A percentile compares a stretch with the other conserved stretches of the same genome.
phyloP scores from a whole-genome alignment of 2,888 invertebrate genomes.

The Dicranocentrus wangi region DNA sequence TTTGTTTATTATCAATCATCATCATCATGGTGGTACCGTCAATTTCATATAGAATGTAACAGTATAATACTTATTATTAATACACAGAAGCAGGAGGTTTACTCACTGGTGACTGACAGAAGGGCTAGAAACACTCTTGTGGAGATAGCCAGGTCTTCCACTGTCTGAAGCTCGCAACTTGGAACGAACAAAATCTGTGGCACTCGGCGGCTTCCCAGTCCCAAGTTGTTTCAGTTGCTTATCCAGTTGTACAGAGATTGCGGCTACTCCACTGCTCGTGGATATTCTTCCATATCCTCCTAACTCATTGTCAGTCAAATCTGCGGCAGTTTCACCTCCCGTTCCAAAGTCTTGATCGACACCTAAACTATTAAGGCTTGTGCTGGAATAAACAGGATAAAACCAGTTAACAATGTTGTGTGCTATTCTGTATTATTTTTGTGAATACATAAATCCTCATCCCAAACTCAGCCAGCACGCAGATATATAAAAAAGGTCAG shows the following conservation, averaged over 20 bases:
- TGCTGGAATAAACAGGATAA: slow-evolving; percentile 56
- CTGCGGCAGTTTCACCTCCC: slow-evolving; percentile 31
- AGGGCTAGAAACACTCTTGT: slow-evolving; percentile 72
- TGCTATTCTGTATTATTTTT: not conserved
- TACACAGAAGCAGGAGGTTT: not conserved
- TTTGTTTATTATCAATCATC: not conserved
- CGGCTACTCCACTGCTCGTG: slow-evolving; percentile 45
- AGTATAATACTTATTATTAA: too few species aligned
- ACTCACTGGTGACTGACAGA: slow-evolving; percentile 71
- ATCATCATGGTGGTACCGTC: slow-evolving; percentile 2
- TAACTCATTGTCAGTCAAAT: slow-evolving; percentile 26
- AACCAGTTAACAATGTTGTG: not conserved
- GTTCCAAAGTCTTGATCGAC: slow-evolving; percentile 67
- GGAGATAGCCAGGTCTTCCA: slow-evolving; percentile 70
- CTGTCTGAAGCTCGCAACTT: slow-evolving; percentile 68
- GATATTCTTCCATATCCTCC: slow-evolving; percentile 10
- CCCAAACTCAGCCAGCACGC: too few species aligned
- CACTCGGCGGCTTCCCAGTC: slow-evolving; percentile 46
- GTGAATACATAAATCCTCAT: too few species aligned
- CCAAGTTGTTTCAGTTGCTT: slow-evolving; percentile 58
- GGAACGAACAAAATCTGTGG: slow-evolving; percentile 65
- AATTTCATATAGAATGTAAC: too few species aligned
- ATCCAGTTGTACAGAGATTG: slow-evolving; percentile 64
- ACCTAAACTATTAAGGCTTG: slow-evolving; percentile 72
- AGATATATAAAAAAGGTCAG: too few species aligned